These are phyloP conservation scores for Artemia sinica DNA, from an alignment of 2,888 invertebrate species.

Conservation along the genomic window DNA sequence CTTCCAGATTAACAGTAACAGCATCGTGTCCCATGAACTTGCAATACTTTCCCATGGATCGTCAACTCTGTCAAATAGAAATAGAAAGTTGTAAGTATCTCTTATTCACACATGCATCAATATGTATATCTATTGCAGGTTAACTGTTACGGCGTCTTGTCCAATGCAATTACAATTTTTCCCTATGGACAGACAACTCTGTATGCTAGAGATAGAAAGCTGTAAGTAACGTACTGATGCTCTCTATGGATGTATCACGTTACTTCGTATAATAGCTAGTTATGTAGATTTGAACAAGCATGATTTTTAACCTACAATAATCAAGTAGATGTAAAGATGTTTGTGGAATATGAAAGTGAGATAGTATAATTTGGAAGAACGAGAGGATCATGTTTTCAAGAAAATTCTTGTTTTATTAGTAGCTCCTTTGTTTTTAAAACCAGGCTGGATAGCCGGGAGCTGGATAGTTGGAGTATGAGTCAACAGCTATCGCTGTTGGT, in stretches of 20 bases:
- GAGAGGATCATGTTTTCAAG: no score
- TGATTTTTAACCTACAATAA: no score
- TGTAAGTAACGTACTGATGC: conserved; percentile 50
- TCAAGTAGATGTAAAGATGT: no score
- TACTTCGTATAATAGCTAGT: no score
- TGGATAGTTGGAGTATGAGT: no score
- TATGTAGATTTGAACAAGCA: no score
- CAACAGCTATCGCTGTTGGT: no score
- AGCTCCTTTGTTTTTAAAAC: no score
- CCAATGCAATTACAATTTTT: conserved; percentile 92
- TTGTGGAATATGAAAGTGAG: no score
- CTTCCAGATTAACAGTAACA: conserved; percentile 72
- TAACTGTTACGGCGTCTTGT: conserved; percentile 86
- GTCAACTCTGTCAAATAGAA: conserved; percentile 82
- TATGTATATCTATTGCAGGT: conserved; percentile 41
- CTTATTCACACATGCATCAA: neutral
- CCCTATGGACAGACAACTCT: conserved; percentile 86
- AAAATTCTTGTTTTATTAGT: no score
- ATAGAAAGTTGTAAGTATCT: conserved; percentile 91
- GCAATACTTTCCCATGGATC: conserved; percentile 90
- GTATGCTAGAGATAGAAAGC: conserved; percentile 90
- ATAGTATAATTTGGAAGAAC: no score
- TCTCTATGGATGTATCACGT: neutral
- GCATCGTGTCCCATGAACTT: conserved; percentile 91
- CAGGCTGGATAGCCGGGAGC: no score